Evolutionary conservation across 2,113 vertebrate genomes (phyloP), one percentile per base, ranked within the genome.

Genomic region (Calyptomena viridis): DNA sequence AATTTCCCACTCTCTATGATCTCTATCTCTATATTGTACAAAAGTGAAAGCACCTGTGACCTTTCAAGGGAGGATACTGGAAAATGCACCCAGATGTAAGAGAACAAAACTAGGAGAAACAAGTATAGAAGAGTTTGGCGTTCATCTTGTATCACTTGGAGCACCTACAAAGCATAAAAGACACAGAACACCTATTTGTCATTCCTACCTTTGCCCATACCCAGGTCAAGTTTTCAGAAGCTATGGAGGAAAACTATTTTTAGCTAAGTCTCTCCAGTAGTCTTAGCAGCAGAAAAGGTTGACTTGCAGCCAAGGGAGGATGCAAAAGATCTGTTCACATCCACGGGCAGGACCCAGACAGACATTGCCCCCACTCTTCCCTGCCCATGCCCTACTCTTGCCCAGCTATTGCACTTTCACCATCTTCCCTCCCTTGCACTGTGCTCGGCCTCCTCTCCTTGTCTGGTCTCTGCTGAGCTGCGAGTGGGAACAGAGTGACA

Each of bases 1-100:
- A 64, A 31, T 69, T 83, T 84, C 37, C 27, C 18, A 30, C 5
- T 24, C 55, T 47, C 33, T 44, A 12, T 20, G 28, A 87, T 33
- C 11, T 3, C 20, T 30, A 60, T n/a, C 30, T 59, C 27, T 0
- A 1, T n/a, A 44, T 4, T 0, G 0, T 14, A 52, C 6, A 8
- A 47, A 72, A 82, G 12, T 6, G 28, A 87, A 82, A 75, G 40
- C 27, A 74, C 3, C 17, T 53, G 19, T 68, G 53, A 55, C 16
- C 79, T 42, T 8, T 50, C 9, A 49, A 64, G 37, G n/a, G 9
- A 2, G 0, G 8, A 89, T 18, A 33, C 11, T 52, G 44, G 12
- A 78, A 87, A 81, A 75, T 4, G 40, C 14, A n/a, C 63, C 28
- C 44, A 56, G 47, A 42, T 27, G 10, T 13, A 52, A 63, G 39